Conservation (phyloP, 2,113 vertebrate genomes). For the Otocyon megalotis region DNA sequence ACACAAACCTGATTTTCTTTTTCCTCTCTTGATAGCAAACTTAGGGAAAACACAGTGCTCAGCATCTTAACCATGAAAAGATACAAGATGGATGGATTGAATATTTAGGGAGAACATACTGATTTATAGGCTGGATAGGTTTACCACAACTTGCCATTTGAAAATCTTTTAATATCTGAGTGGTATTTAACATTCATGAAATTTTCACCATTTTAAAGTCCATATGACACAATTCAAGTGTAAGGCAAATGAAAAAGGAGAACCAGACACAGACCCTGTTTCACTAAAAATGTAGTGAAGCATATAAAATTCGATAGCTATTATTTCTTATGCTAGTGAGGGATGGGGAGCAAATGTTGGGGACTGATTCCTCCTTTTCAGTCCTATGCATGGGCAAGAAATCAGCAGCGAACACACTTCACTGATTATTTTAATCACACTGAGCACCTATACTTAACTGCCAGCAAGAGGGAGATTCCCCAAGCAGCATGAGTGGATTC, state of each 20-base stretch:
- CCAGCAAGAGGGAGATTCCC: not conserved
- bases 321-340: not conserved
- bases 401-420: not conserved
- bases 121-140: slow-evolving; percentile 13
- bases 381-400: not conserved
- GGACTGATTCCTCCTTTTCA: not conserved
- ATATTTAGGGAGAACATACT: not conserved
- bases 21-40: not conserved
- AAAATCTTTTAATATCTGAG: slow-evolving; percentile 46
- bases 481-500: not conserved
- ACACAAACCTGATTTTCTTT: not conserved
- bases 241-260: not conserved
- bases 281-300: not conserved
- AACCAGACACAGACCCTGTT: not conserved
- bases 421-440: slow-evolving; percentile 57
- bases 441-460: not conserved
- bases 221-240: not conserved
- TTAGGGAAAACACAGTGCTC: not conserved
- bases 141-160: slow-evolving; percentile 51
- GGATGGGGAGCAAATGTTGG: not conserved
- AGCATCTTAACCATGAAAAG: not conserved
- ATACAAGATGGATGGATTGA: not conserved
- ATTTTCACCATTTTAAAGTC: slow-evolving; percentile 59
- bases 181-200: slow-evolving; percentile 60
- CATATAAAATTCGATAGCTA: not conserved